phyloP scores from a whole-genome alignment of 2,888 invertebrate species.

The Eilema caniola region DNA sequence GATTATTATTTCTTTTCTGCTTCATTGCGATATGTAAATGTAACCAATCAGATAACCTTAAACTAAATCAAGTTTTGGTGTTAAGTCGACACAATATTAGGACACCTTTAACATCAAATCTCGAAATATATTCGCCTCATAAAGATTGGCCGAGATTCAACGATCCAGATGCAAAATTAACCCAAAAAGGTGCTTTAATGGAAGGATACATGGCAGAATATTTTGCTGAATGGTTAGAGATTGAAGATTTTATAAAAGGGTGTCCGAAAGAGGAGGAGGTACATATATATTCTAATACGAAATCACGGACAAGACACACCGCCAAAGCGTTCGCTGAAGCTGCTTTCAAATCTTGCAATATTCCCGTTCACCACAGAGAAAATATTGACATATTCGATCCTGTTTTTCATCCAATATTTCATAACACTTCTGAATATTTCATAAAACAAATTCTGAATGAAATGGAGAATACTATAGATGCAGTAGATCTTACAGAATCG shows the following conservation, averaged over 20 bases:
- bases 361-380: conserved; percentile 57
- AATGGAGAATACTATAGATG: conserved; percentile 62
- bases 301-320: conserved; percentile 65
- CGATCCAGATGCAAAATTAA: conserved; percentile 62
- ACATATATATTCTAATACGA: conserved; percentile 69
- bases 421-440: conserved; percentile 55
- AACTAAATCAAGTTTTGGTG: conserved; percentile 33
- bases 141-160: conserved; percentile 64
- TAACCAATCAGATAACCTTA: conserved; percentile 29
- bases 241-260: conserved; percentile 55
- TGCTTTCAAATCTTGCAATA: conserved; percentile 68
- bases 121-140: conserved; percentile 60
- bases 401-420: conserved; percentile 64
- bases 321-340: conserved; percentile 66
- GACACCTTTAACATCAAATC: conserved; percentile 63
- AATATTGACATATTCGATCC: conserved; percentile 64
- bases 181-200: conserved; percentile 68
- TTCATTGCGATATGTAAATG: conserved; percentile 30
- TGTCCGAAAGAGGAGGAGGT: conserved; percentile 63
- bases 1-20: conserved; percentile 20
- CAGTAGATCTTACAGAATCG: conserved; percentile 53
- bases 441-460: conserved; percentile 52
- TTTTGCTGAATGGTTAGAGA: conserved; percentile 66
- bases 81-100: conserved; percentile 67
- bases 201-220: conserved; percentile 73